A percentile compares a stretch with the other conserved stretches of the same genome.
These are phyloP conservation scores for Setophaga petechia DNA, from an alignment of 2,113 vertebrate species.

Conservation along the genomic window DNA sequence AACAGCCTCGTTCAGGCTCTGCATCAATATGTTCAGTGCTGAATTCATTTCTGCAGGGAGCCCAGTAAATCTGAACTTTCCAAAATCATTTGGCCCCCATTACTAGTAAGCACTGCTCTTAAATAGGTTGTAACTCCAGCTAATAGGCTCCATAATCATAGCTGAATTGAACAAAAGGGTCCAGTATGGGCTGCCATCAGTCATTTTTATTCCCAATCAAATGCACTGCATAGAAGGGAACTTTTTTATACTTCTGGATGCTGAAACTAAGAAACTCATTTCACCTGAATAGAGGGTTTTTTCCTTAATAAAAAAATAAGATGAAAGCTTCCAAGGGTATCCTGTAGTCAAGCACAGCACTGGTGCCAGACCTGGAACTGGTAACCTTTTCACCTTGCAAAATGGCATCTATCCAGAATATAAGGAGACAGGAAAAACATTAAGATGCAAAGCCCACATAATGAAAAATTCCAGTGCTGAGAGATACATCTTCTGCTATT, in stretches of 20 bases:
- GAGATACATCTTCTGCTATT: background rate
- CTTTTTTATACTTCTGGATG: conserved; percentile 53
- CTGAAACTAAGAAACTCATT: conserved; percentile 57
- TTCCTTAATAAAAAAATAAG: background rate
- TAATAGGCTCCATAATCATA: conserved; percentile 82
- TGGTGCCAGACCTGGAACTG: background rate
- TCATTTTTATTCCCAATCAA: conserved; percentile 80
- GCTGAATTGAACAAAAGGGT: conserved; percentile 77
- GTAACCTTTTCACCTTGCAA: conserved; percentile 58
- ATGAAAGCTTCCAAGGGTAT: conserved; percentile 21
- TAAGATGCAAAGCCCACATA: conserved; percentile 18
- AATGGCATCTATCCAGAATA: conserved; percentile 28
- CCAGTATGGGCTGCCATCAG: conserved; percentile 69
- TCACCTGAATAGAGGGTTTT: conserved; percentile 7
- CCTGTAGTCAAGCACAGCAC: conserved; percentile 7
- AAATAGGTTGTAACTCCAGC: conserved; percentile 82
- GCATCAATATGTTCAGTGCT: conserved; percentile 75
- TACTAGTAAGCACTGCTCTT: conserved; percentile 81
- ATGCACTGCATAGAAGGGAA: conserved; percentile 61
- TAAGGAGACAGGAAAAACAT: conserved; percentile 34
- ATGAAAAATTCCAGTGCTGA: conserved; percentile 31
- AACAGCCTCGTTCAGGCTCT: conserved; percentile 61
- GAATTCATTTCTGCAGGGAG: conserved; percentile 81
- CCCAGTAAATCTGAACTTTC: conserved; percentile 80
- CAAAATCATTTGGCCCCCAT: conserved; percentile 86